Conservation (phyloP, 2,888 invertebrate genomes). For the Lochmaea crataegi region DNA sequence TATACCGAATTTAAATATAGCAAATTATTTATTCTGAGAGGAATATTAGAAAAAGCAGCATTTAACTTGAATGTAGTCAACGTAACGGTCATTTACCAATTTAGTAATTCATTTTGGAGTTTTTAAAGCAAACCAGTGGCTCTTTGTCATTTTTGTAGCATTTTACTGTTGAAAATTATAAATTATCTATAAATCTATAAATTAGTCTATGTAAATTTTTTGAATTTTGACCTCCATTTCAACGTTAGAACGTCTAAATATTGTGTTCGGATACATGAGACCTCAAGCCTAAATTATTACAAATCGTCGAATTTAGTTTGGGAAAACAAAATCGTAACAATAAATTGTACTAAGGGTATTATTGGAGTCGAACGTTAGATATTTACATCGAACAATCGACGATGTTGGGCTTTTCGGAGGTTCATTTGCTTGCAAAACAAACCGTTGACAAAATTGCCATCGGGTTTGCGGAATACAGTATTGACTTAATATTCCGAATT, state of each 20-base stretch:
- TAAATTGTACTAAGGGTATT: slow-evolving; percentile 11
- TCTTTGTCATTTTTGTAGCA: no score
- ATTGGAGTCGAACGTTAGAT: slow-evolving; percentile 10
- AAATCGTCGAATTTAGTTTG: not conserved
- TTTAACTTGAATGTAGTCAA: not conserved
- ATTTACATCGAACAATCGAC: no score
- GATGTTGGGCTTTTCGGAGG: no score
- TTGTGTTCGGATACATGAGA: not conserved
- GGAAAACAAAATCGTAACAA: slow-evolving; percentile 9
- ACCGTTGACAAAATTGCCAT: slow-evolving; percentile 30
- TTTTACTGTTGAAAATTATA: no score
- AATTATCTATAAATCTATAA: no score
- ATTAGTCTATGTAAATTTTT: no score
- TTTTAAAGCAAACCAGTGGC: no score
- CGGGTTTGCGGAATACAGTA: slow-evolving; percentile 28
- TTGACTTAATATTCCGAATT: slow-evolving; percentile 28
- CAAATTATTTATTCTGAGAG: slow-evolving; percentile 26
- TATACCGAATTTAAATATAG: slow-evolving; percentile 29
- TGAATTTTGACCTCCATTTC: no score
- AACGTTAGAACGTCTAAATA: not conserved
- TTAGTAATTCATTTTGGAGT: no score
- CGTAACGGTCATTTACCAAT: no score
- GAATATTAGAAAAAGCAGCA: slow-evolving; percentile 19
- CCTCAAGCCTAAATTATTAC: not conserved
- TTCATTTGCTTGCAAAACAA: slow-evolving; percentile 31